These are phyloP conservation scores for Coreoperca whiteheadi DNA, from an alignment of 2,113 vertebrate species.

Conservation along the genomic window DNA sequence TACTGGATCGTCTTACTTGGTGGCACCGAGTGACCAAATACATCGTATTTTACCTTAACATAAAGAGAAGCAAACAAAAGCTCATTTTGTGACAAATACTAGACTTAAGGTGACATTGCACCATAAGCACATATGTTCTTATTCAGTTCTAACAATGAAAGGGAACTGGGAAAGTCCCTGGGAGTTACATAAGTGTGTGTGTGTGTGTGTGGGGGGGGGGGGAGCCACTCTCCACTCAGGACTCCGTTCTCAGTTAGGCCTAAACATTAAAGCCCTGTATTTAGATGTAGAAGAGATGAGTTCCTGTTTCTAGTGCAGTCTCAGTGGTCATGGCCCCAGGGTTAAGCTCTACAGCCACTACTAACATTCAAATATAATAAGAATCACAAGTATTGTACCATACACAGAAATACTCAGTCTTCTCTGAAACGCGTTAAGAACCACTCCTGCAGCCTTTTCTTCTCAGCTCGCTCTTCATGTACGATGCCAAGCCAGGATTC, in stretches of 20 bases:
- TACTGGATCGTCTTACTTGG: slow-evolving; percentile 36
- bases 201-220: no score
- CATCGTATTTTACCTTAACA: slow-evolving; percentile 26
- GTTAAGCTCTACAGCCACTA: slow-evolving; percentile 66
- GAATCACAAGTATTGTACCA: slow-evolving; percentile 70
- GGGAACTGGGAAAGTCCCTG: slow-evolving; percentile 43
- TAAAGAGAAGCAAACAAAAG: slow-evolving; percentile 46
- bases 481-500: slow-evolving; percentile 17
- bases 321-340: slow-evolving; percentile 51
- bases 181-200: slow-evolving; percentile 38
- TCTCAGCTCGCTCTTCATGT: slow-evolving; percentile 33
- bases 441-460: slow-evolving; percentile 28
- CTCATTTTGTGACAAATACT: slow-evolving; percentile 39
- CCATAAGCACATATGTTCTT: slow-evolving; percentile 52
- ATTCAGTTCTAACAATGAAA: slow-evolving; percentile 49
- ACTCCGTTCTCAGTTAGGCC: slow-evolving; percentile 37
- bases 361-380: slow-evolving; percentile 77
- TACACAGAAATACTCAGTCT: slow-evolving; percentile 66
- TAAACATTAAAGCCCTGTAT: slow-evolving; percentile 47
- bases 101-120: slow-evolving; percentile 48
- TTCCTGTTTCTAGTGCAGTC: slow-evolving; percentile 61
- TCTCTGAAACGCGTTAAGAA: slow-evolving; percentile 64
- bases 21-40: slow-evolving; percentile 59
- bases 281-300: slow-evolving; percentile 50
- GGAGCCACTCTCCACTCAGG: slow-evolving; percentile 39